Conservation (phyloP, 2,888 invertebrate species). For the Bombyx huttoni region DNA sequence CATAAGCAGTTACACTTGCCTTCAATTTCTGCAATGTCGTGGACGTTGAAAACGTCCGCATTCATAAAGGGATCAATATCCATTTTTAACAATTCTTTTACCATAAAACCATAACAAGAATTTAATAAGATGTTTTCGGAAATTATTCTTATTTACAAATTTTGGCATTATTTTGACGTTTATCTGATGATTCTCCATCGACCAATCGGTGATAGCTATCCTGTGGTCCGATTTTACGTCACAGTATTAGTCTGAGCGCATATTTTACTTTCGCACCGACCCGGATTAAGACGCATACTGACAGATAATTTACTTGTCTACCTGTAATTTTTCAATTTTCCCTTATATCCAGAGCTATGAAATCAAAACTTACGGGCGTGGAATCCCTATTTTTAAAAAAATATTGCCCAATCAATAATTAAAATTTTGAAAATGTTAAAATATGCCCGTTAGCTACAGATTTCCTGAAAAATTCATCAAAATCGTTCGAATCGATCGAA, state of each 20-base stretch:
- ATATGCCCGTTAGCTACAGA: too few species aligned
- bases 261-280: too few species aligned
- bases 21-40: constrained; percentile 78
- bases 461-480: too few species aligned
- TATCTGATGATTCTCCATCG: constrained; percentile 31
- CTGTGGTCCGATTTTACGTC: constrained; percentile 76
- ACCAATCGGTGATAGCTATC: constrained; percentile 70
- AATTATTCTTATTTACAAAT: constrained; percentile 45
- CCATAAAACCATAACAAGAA: constrained; percentile 3
- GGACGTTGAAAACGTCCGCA: constrained; percentile 75
- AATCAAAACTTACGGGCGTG: too few species aligned
- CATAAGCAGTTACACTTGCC: constrained; percentile 51
- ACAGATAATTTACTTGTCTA: too few species aligned
- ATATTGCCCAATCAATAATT: too few species aligned
- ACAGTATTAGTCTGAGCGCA: constrained; percentile 5
- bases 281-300: too few species aligned
- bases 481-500: too few species aligned
- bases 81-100: constrained; percentile 5
- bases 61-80: constrained; percentile 49
- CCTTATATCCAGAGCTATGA: too few species aligned
- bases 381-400: too few species aligned
- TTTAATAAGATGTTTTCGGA: constrained; percentile 2
- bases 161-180: constrained; percentile 42
- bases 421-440: too few species aligned
- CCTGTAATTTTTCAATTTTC: too few species aligned